Evolutionary conservation across 2,113 vertebrate genomes (phyloP).

Genomic region (Phalacrocorax aristotelis): DNA sequence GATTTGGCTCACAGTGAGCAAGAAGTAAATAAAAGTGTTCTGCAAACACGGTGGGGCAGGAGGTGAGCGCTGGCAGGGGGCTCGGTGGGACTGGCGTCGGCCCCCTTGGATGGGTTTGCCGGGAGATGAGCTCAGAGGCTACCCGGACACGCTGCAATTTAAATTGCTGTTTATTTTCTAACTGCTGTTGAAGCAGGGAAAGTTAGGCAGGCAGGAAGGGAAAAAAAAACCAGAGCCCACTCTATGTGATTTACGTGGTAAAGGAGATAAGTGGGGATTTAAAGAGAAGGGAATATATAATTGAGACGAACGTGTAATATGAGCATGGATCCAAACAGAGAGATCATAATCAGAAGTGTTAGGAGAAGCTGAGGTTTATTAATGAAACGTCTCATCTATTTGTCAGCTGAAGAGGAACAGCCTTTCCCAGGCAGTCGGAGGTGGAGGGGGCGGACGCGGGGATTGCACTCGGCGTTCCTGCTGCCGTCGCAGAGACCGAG

Average conservation of each 20-base stretch:
- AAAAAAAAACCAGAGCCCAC: not conserved
- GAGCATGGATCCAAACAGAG: conserved; percentile 34
- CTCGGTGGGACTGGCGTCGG: not conserved
- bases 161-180: not conserved
- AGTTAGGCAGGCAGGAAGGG: not conserved
- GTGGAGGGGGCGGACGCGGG: not conserved
- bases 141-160: not conserved
- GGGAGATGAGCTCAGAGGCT: not conserved
- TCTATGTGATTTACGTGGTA: conserved; percentile 19
- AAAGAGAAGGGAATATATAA: conserved; percentile 12
- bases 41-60: rapidly evolving
- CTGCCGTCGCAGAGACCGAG: not conserved
- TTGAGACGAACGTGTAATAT: not conserved
- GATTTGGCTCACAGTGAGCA: not conserved
- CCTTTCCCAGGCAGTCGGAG: not conserved
- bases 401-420: conserved; percentile 61
- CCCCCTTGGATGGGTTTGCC: not conserved
- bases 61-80: rapidly evolving
- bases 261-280: conserved; percentile 30
- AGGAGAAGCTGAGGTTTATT: conserved; percentile 45
- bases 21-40: not conserved
- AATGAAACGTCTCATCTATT: conserved; percentile 58
- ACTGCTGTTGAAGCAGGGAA: not conserved
- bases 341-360: conserved; percentile 43
- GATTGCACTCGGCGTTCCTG: not conserved